A percentile compares a stretch with the other conserved stretches of the same genome.
Evolutionary conservation across 2,888 invertebrate species (phyloP).

Genomic region (Acrobasis suavella): DNA sequence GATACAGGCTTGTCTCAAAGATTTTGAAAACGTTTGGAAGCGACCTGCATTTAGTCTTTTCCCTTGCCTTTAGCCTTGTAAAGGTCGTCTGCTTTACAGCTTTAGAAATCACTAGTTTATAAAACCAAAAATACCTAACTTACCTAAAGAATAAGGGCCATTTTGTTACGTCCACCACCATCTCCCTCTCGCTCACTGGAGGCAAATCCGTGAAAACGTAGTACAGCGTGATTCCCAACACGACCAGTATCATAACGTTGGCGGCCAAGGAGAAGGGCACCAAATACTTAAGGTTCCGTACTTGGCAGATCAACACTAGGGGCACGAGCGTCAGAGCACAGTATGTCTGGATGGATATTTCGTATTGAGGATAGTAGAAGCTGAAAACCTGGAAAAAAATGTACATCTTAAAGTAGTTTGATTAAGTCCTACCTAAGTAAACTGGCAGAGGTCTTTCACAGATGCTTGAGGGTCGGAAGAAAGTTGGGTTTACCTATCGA

Average conservation of each 20-base stretch:
- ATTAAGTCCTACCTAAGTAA: too few relatives aligned
- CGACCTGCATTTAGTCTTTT: too few relatives aligned
- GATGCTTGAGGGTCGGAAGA: too few relatives aligned
- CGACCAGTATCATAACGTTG: slow-evolving; percentile 89
- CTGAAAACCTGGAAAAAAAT: neutral
- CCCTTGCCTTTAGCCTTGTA: too few relatives aligned
- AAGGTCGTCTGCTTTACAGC: too few relatives aligned
- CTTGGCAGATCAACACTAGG: slow-evolving; percentile 86
- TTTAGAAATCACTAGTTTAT: too few relatives aligned
- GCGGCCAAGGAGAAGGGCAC: slow-evolving; percentile 95
- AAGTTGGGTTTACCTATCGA: too few relatives aligned
- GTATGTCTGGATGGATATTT: slow-evolving; percentile 70
- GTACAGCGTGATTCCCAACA: slow-evolving; percentile 91
- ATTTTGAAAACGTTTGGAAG: too few relatives aligned
- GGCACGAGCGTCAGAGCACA: slow-evolving; percentile 86
- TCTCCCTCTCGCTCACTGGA: slow-evolving; percentile 58
- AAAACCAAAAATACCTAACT: slow-evolving; percentile 21
- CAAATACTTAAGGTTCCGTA: slow-evolving; percentile 90
- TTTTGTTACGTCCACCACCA: slow-evolving; percentile 78
- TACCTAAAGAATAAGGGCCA: slow-evolving; percentile 93
- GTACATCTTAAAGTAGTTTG: too few relatives aligned
- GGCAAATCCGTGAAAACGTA: slow-evolving; percentile 86
- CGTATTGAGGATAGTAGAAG: neutral
- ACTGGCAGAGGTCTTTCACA: too few relatives aligned
- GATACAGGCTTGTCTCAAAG: too few relatives aligned